These are phyloP conservation scores for Artibeus lituratus DNA, from an alignment of 2,797 vertebrate genomes.

Conservation along the genomic window DNA sequence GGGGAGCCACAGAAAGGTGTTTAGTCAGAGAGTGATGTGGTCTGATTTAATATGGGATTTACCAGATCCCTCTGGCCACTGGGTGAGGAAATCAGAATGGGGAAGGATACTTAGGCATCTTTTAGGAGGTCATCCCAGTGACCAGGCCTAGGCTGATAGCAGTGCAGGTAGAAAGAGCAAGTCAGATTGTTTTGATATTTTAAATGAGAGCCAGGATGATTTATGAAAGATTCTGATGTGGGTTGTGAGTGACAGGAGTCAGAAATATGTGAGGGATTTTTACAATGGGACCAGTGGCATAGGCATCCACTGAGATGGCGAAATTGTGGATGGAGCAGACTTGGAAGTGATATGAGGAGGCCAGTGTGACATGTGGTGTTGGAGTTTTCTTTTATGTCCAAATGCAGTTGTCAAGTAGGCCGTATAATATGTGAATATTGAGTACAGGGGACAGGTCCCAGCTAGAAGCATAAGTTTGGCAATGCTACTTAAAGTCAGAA, in stretches of 20 bases:
- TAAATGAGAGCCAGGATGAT: background rate
- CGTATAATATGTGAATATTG: background rate
- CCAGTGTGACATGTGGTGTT: rapidly evolving
- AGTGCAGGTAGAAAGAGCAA: too few relatives aligned
- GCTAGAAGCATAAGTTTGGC: background rate
- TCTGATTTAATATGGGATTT: background rate
- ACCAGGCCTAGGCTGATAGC: too few relatives aligned
- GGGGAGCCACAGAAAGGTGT: background rate
- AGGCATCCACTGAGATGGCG: background rate
- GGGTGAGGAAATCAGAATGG: background rate
- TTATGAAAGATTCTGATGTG: background rate
- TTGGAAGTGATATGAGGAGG: background rate
- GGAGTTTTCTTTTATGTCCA: background rate
- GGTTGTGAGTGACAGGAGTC: background rate
- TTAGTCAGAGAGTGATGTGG: background rate
- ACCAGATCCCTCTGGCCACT: background rate
- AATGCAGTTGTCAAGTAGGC: background rate
- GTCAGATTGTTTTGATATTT: too few relatives aligned
- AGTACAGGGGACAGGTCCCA: background rate
- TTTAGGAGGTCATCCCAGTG: background rate
- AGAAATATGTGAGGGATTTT: background rate
- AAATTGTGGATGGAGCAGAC: background rate
- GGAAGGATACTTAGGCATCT: too few relatives aligned
- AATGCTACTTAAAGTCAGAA: background rate
- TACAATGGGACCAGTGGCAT: too few relatives aligned